A percentile compares a stretch with the other conserved stretches of the same genome.
These are phyloP conservation scores for Triplophysa rosa DNA, from an alignment of 2,113 vertebrate genomes.

Conservation along the genomic window DNA sequence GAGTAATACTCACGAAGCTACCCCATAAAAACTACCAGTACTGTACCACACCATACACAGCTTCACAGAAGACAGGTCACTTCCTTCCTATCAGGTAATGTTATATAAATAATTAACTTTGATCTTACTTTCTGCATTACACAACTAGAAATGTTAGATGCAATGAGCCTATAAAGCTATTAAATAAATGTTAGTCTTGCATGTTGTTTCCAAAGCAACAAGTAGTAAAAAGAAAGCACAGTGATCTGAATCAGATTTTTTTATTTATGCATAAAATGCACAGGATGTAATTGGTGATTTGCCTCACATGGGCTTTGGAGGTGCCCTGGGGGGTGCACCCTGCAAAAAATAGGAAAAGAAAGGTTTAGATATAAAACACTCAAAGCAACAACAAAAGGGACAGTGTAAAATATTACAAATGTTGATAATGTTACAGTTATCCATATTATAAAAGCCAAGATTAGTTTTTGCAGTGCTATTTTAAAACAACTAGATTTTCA, in stretches of 20 bases:
- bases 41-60: not conserved
- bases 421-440: no score
- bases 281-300: constrained; percentile 31
- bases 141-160: no score
- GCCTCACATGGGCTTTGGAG: constrained; percentile 79
- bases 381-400: not conserved
- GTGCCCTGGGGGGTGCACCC: constrained; percentile 80
- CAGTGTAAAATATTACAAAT: not conserved
- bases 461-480: no score
- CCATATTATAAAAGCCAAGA: no score
- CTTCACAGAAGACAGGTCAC: no score
- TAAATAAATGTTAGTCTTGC: no score
- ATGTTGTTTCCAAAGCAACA: not conserved
- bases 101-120: no score
- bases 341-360: constrained; percentile 39
- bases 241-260: not conserved
- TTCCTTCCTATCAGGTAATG: not conserved
- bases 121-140: no score
- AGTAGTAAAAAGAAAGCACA: not conserved
- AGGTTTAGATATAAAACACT: not conserved
- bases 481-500: not conserved
- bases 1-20: not conserved
- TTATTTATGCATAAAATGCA: constrained; percentile 40
- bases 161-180: no score
- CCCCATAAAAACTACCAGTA: not conserved